Evolutionary conservation across 2,113 vertebrate species (phyloP).

Genomic region (Leptocoma aspasia): DNA sequence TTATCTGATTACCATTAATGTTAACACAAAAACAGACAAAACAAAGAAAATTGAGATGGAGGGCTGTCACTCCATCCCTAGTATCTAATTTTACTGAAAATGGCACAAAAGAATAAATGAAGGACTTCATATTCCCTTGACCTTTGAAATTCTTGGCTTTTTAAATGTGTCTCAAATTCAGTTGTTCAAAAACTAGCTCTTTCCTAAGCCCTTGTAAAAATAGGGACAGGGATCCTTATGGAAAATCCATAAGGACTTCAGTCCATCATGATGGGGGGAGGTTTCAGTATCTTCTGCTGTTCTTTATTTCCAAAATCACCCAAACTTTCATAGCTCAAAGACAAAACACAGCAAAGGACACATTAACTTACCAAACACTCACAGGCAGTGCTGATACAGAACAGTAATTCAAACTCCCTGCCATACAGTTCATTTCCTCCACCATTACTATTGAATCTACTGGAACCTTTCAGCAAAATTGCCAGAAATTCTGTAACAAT

Average conservation of each 20-base stretch:
- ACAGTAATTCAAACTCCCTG: background rate
- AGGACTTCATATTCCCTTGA: background rate
- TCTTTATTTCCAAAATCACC: background rate
- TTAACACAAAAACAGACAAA: background rate
- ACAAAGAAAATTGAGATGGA: background rate
- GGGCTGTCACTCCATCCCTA: background rate
- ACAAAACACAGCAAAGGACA: background rate
- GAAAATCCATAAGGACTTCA: background rate
- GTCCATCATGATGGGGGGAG: background rate
- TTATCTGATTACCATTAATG: background rate
- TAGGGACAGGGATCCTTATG: background rate
- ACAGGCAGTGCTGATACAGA: background rate
- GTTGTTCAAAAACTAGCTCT: background rate
- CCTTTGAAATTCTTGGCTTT: background rate
- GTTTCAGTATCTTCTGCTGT: background rate
- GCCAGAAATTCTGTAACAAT: background rate
- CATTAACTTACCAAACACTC: background rate
- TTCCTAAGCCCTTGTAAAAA: background rate
- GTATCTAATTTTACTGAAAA: background rate
- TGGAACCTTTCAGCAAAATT: background rate
- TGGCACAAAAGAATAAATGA: background rate
- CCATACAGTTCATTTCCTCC: background rate
- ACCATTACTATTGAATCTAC: background rate
- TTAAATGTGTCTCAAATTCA: background rate
- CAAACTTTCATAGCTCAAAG: background rate